Evolutionary conservation across 1,140 invertebrate species (phyloP), one percentile per base, ranked within the genome.

Genomic region (Drosophila grimshawi): DNA sequence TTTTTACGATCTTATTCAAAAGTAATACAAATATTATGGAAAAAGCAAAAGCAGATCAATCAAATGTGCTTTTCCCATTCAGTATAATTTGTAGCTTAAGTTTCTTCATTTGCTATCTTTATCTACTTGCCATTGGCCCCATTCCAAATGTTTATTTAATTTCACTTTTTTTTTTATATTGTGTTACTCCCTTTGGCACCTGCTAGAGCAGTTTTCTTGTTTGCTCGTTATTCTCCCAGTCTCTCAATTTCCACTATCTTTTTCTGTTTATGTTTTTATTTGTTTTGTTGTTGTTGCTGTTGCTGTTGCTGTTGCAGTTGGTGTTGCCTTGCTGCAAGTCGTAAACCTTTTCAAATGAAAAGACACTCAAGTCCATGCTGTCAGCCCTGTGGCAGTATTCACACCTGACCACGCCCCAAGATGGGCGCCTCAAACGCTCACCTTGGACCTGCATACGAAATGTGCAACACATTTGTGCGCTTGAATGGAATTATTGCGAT

Each of bases 391-490:
- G 51, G 51, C 62, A 45, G 19, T 45, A 56, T 74, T 74, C 37
- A 49, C 63, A 73, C 70, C 70, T 67, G 70, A 67, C 70, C 57
- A 74, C 65, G 64, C 71, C 70, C 63, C 43, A 30, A n/a, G 53
- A 11, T 45, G 19, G 53, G 63, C n/a, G n/a, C 11, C 29, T 10
- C 51, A 67, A 32, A 48, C 29, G 52, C 62, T 75, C 49, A 67
- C 70, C 64, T 73, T 68, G 70, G 57, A 33, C 19, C 39, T 79
- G 78, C 82, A 86, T 86, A 62, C 63, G 64, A 81, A 86, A 86
- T 86, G 81, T 69, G 63, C 81, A 85, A 85, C 81, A 85, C 68
- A 85, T 85, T 80, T 79, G 70, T 75, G 78, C 82, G 86, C 82
- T 81, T 85, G 73, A 81, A 67, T 72, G 65, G 75, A 78, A 59